Evolutionary conservation across 2,888 invertebrate species (phyloP), one percentile per base, ranked within the genome.

Genomic region (Glyphotaelius pellucidus): DNA sequence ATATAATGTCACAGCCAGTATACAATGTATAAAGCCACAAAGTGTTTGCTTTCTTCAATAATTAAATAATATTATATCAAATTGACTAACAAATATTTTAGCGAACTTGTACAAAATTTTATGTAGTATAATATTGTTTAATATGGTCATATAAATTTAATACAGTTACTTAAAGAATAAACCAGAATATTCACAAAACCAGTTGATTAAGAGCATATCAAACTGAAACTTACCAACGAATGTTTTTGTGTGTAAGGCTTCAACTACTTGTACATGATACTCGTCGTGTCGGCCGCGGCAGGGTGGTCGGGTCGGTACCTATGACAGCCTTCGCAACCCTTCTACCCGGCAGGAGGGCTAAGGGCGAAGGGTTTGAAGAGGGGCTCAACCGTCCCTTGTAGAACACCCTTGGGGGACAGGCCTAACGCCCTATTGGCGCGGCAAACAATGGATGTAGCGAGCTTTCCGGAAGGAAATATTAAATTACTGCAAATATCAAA

Each of bases 321-420:
- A 25, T 67, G 19, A 19, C 35, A 79, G 52, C 79, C 30, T 25
- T 19, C 79, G 25, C 79, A 67, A 79, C 88, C 88, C 88, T 88
- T 79, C 52, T 4, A 79, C 85, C 38, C 42, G 42, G 38, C 38
- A 7, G 81, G 81, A 83, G 83, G 67, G 83, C 35, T 83, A 15
- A 67, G 67, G 25, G 67, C 19, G n/a, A 86, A 38, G 84, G 84
- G 84, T 84, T 19, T 47, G 87, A 30, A 87, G 87, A 35, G 88
- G 88, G 79, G 15, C 88, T 88, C 88, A 32, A 88, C 38, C 79
- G 32, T 32, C 25, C 67, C 88, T 87, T 87, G 87, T 32, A 52
- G 67, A 52, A 67, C 67, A 87, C 67, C 79, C 88, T 25, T 25
- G 32, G 67, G 35, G 32, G 47, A 47, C 88, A 30, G 84, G 4